Base-by-base conservation (phyloP, 2,113 vertebrate genomes). In the Ahaetulla prasina region DNA sequence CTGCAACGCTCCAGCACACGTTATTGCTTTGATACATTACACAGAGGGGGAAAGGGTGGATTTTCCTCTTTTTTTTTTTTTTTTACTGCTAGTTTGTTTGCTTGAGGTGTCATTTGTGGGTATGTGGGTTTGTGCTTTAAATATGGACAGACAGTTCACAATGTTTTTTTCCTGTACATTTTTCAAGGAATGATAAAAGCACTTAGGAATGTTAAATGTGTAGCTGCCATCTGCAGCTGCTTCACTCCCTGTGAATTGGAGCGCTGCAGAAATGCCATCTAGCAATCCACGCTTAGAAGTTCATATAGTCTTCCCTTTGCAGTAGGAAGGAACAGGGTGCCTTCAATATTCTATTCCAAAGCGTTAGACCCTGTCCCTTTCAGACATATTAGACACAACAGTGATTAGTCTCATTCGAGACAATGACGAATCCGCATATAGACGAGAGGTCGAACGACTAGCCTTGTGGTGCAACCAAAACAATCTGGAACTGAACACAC, bases 251-350 rank as follows among this genome's bases (percentile, higher is more conserved):
- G 94, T 92, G 89, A 89, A 93, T 91, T 94, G 16, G 92, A 96
- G 94, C 94, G 93, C 95, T 94, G 95, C 94, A 96, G 96, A 95
- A 95, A 96, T 96, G 95, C 96, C 96, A 94, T 96, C 88, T 93
- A 96, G 95, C 96, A 94, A 93, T 94, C 95, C 96, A 96, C 60
- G 94, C 95, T 93, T 96, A 95, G 96, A 87, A 95, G 94, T 94
- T 96, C 95, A 93, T 94, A 92, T 95, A 96, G 96, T 96, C 94
- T 96, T 96, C 95, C 95, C 96, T 95, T 95, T 95, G 95, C 95
- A 91, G 89, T 94, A 9, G 89, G 89, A 60, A 91, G 84, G 94
- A 95, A 54, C 95, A 96, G 95, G 94, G 95, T 94, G 93, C 49
- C 57, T 89, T 2, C 35, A 20, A 94, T 88, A 90, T 93, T 2